These are phyloP conservation scores for Hemaris fuciformis DNA, from an alignment of 2,888 invertebrate species.

Conservation along the genomic window DNA sequence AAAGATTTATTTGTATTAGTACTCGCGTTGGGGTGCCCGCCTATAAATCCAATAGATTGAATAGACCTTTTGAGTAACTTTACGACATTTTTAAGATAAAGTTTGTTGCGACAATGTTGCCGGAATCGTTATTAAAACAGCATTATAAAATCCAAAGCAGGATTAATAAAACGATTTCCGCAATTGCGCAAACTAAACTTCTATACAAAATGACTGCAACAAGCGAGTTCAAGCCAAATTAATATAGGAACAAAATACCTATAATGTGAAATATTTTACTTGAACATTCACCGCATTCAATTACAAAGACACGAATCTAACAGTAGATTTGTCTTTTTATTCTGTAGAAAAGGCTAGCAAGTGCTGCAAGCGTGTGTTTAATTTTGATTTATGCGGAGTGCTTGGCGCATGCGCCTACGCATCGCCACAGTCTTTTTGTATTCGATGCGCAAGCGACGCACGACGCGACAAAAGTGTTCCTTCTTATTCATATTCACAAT, in stretches of 20 bases:
- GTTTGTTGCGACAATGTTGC: no score
- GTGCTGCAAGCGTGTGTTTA: constrained; percentile 40
- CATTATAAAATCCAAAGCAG: no score
- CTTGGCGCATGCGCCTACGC: constrained; percentile 53
- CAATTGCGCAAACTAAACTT: no score
- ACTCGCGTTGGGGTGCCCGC: no score
- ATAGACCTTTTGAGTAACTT: no score
- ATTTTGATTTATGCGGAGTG: constrained; percentile 66
- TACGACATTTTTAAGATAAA: no score
- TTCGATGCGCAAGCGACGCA: constrained; percentile 23
- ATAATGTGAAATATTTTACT: not conserved
- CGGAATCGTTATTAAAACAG: no score
- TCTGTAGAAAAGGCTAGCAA: constrained; percentile 29
- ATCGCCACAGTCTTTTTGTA: constrained; percentile 36
- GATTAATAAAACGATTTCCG: no score
- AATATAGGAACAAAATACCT: not conserved
- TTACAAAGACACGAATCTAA: not conserved
- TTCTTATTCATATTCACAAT: constrained; percentile 2
- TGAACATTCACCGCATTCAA: not conserved
- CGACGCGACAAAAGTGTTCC: not conserved
- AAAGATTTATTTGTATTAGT: no score
- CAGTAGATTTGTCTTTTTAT: constrained; percentile 25
- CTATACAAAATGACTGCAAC: no score
- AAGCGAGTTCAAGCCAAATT: not conserved
- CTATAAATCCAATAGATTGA: no score